These are phyloP conservation scores for Anoplophora glabripennis DNA, from an alignment of 1,140 invertebrate species.

Conservation along the genomic window DNA sequence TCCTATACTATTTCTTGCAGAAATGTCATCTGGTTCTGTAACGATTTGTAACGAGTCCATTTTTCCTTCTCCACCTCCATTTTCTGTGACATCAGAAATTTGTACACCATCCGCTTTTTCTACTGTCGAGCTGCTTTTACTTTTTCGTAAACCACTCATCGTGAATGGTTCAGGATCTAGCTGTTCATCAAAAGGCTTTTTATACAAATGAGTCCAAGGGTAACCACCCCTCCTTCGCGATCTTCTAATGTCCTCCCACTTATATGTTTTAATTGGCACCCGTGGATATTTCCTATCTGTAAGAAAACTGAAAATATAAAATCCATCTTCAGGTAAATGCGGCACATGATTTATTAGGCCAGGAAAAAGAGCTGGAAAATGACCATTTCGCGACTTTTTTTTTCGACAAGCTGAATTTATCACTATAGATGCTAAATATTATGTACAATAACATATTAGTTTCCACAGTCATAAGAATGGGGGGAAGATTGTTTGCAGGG, in stretches of 20 bases:
- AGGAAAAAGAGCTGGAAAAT: too few species aligned
- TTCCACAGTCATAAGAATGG: too few species aligned
- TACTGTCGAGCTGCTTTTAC: slow-evolving; percentile 25
- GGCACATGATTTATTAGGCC: too few species aligned
- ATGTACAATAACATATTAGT: too few species aligned
- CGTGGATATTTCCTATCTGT: slow-evolving; percentile 52
- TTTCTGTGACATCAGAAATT: slow-evolving; percentile 24
- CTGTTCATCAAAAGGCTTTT: slow-evolving; percentile 39
- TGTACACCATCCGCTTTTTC: slow-evolving; percentile 21
- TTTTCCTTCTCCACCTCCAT: not conserved
- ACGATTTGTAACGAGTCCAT: not conserved
- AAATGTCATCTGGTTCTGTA: too few species aligned
- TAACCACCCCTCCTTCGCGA: slow-evolving; percentile 59
- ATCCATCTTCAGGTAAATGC: too few species aligned
- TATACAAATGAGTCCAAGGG: slow-evolving; percentile 65
- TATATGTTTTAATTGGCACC: slow-evolving; percentile 64
- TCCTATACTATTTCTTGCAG: not conserved
- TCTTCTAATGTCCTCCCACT: slow-evolving; percentile 68
- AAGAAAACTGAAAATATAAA: slow-evolving; percentile 13
- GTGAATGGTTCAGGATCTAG: slow-evolving; percentile 36
- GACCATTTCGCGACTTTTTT: too few species aligned
- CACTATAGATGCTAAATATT: too few species aligned
- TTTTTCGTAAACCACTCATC: slow-evolving; percentile 36
- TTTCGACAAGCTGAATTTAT: too few species aligned
- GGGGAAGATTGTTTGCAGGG: too few species aligned